phyloP scores from a whole-genome alignment of 1,140 invertebrate species.

The Berghia stephanieae region DNA sequence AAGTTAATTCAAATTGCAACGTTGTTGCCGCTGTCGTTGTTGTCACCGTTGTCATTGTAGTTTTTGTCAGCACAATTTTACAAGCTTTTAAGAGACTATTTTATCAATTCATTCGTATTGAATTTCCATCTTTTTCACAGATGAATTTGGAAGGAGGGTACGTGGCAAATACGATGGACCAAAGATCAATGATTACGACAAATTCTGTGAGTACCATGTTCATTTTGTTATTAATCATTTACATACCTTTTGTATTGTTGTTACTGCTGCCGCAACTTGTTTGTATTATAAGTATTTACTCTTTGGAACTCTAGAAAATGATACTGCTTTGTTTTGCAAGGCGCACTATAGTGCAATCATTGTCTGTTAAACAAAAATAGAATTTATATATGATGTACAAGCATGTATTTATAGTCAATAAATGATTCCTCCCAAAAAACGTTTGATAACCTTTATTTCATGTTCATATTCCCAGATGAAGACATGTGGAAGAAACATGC shows the following conservation, averaged over 20 bases:
- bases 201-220: constrained; percentile 76
- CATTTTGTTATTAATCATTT: background rate
- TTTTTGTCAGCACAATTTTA: too few relatives aligned
- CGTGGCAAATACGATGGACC: constrained; percentile 85
- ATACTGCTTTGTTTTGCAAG: background rate
- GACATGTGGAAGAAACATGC: constrained; percentile 97
- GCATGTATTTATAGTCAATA: background rate
- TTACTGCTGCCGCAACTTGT: too few relatives aligned
- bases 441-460: too few relatives aligned
- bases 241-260: background rate
- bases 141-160: constrained; percentile 92
- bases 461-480: constrained; percentile 75
- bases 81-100: too few relatives aligned
- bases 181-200: constrained; percentile 93
- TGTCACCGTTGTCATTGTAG: too few relatives aligned
- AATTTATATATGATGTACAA: background rate
- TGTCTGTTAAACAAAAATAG: background rate
- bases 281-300: too few relatives aligned
- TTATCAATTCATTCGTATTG: background rate
- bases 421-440: too few relatives aligned
- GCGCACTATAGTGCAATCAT: background rate
- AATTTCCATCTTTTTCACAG: constrained; percentile 61
- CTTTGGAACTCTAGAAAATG: too few relatives aligned
- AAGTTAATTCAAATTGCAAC: too few relatives aligned
- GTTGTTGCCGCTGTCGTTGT: too few relatives aligned